These are phyloP conservation scores for Caenorhabditis sp. DNA, from an alignment of 2,888 invertebrate genomes.

Conservation along the genomic window DNA sequence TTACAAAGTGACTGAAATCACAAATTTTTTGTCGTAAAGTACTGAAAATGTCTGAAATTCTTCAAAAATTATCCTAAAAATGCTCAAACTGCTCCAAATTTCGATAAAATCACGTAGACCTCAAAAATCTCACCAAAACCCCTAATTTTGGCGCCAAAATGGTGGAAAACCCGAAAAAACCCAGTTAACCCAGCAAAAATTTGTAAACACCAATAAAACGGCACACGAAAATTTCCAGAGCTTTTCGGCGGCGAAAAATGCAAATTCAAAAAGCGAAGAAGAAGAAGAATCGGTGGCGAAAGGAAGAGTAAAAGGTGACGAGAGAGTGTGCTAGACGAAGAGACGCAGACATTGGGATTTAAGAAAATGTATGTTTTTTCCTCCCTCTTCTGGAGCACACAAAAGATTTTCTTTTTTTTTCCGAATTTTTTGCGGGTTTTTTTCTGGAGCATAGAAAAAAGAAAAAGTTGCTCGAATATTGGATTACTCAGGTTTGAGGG, in stretches of 20 bases:
- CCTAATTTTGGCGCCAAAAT: background rate
- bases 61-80: background rate
- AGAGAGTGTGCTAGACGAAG: background rate
- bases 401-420: constrained; percentile 10
- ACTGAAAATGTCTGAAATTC: background rate
- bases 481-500: constrained; percentile 10
- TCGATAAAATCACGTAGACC: too few relatives aligned
- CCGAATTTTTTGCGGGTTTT: constrained; percentile 13
- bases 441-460: constrained; percentile 3
- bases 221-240: too few relatives aligned
- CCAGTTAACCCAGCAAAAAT: too few relatives aligned
- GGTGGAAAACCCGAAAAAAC: background rate
- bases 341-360: background rate
- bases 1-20: too few relatives aligned
- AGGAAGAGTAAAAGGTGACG: constrained; percentile 6
- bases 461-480: background rate
- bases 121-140: too few relatives aligned
- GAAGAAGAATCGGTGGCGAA: constrained; percentile 3
- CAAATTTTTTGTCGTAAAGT: background rate
- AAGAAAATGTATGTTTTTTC: constrained; percentile 1
- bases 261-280: constrained; percentile 2
- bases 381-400: constrained; percentile 7
- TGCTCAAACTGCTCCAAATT: too few relatives aligned
- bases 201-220: too few relatives aligned
- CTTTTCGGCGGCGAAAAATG: too few relatives aligned